These are phyloP conservation scores for Halotydeus destructor DNA, from an alignment of 1,140 invertebrate species.

Conservation along the genomic window DNA sequence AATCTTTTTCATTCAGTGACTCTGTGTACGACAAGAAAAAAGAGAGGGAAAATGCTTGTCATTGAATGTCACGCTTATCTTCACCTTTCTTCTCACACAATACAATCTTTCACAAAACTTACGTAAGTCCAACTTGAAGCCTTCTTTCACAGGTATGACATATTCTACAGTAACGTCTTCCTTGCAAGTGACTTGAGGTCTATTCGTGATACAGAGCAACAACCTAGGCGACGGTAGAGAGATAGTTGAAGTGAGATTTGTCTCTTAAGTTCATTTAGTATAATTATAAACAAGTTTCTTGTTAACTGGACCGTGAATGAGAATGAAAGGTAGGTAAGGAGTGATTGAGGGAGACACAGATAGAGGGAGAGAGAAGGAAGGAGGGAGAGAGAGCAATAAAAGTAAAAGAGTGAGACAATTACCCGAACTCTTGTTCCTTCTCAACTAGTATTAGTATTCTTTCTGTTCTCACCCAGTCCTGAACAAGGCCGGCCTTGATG, in stretches of 20 bases:
- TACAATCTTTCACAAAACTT: not conserved
- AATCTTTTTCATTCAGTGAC: not conserved
- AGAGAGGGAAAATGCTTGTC: not conserved
- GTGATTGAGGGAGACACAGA: not conserved
- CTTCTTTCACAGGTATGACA: slow-evolving; percentile 2
- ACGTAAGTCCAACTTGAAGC: slow-evolving; percentile 2
- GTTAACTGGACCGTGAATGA: not conserved
- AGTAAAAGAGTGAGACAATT: not conserved
- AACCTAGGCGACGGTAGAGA: not conserved
- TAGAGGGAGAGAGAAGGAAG: slow-evolving; percentile 5
- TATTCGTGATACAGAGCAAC: not conserved
- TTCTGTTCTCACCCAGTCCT: slow-evolving; percentile 31
- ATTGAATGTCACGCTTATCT: not conserved
- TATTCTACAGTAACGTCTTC: not conserved
- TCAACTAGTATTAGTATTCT: slow-evolving; percentile 42
- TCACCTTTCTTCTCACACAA: not conserved
- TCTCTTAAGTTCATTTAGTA: not conserved
- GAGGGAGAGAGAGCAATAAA: slow-evolving; percentile 4
- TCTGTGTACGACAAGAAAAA: not conserved
- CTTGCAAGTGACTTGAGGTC: not conserved
- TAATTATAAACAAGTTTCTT: not conserved
- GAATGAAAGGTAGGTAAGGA: not conserved
- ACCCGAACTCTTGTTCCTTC: slow-evolving; percentile 21
- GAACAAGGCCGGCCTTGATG: slow-evolving; percentile 31
- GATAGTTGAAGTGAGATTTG: not conserved